Evolutionary conservation across 2,113 vertebrate species (phyloP).

Genomic region (Hydrolagus affinis): DNA sequence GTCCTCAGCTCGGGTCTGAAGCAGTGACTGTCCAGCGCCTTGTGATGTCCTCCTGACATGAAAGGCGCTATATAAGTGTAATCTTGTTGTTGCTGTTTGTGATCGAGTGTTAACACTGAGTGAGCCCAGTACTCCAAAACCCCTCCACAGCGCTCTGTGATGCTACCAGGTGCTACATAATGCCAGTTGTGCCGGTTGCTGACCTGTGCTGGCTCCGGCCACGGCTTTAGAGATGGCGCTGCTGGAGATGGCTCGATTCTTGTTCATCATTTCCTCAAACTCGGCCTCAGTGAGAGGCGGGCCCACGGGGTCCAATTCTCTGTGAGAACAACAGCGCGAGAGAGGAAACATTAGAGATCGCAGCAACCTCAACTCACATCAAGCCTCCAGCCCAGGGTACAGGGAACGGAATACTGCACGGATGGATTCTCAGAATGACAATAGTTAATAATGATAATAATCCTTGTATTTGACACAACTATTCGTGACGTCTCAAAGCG

Average conservation of each 20-base stretch:
- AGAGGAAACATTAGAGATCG: background rate
- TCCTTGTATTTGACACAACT: no score
- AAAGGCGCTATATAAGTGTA: no score
- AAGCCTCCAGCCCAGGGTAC: background rate
- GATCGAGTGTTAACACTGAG: no score
- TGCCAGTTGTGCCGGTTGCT: background rate
- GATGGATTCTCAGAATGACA: background rate
- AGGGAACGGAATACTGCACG: no score
- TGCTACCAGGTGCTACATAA: background rate
- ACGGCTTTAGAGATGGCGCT: constrained; percentile 91
- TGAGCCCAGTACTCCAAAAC: background rate
- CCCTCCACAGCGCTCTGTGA: background rate
- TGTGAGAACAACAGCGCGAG: constrained; percentile 3
- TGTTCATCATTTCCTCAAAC: constrained; percentile 89
- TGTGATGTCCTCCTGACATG: no score
- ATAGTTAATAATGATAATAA: no score
- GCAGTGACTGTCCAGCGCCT: no score
- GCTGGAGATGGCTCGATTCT: constrained; percentile 84
- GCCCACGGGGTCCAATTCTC: constrained; percentile 48
- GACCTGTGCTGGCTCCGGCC: constrained; percentile 82
- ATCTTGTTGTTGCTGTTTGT: background rate
- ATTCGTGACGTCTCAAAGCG: no score
- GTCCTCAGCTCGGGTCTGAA: no score
- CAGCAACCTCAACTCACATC: background rate
- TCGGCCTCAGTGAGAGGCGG: constrained; percentile 59